These are phyloP conservation scores for Hybos culiciformis DNA, from an alignment of 2,888 invertebrate genomes.

Conservation along the genomic window DNA sequence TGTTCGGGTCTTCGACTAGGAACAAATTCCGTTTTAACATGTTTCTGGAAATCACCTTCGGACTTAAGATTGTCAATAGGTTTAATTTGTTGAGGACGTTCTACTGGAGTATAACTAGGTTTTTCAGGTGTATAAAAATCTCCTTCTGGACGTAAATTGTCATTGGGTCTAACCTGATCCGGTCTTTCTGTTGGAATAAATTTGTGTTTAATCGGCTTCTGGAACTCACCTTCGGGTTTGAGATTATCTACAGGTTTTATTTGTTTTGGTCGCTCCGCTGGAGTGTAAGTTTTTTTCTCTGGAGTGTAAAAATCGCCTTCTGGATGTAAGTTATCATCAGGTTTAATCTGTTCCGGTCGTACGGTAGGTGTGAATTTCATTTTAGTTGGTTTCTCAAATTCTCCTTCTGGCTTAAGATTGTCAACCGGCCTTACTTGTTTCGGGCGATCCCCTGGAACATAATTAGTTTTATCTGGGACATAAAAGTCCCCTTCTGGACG, in stretches of 20 bases:
- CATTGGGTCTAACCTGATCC: constrained; percentile 32
- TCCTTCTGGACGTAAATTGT: constrained; percentile 44
- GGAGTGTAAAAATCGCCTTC: constrained; percentile 41
- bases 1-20: constrained; percentile 27
- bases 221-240: constrained; percentile 23
- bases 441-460: constrained; percentile 30
- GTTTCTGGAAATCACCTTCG: constrained; percentile 40
- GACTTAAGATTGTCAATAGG: constrained; percentile 39
- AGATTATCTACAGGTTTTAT: constrained; percentile 30
- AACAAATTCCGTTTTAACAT: constrained; percentile 30
- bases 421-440: constrained; percentile 37
- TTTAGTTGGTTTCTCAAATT: constrained; percentile 28
- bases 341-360: constrained; percentile 34
- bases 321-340: constrained; percentile 41
- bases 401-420: constrained; percentile 43
- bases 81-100: constrained; percentile 34
- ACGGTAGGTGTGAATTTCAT: constrained; percentile 18
- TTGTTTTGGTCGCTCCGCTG: constrained; percentile 25
- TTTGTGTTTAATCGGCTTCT: constrained; percentile 29
- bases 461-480: constrained; percentile 9
- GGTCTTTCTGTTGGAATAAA: constrained; percentile 39
- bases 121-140: constrained; percentile 40
- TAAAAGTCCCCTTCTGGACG: constrained; percentile 25
- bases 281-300: constrained; percentile 30
- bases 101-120: constrained; percentile 11